These are phyloP conservation scores for Peucedramus taeniatus DNA, from an alignment of 2,113 vertebrate genomes.

Conservation along the genomic window DNA sequence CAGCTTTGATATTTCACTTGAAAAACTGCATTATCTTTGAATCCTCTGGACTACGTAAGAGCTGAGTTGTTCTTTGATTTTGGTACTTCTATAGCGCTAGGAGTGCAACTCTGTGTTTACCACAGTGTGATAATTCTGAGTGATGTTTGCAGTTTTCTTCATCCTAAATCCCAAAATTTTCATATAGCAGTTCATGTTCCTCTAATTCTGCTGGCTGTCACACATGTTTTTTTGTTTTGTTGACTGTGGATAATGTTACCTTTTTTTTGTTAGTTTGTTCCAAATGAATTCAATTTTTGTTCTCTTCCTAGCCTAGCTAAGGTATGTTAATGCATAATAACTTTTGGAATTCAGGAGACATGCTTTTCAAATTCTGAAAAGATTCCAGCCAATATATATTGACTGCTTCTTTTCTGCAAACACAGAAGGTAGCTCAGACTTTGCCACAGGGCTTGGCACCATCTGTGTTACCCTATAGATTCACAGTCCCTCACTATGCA, in stretches of 20 bases:
- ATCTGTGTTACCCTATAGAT: slow-evolving; percentile 65
- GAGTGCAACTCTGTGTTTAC: not conserved
- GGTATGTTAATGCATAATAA: slow-evolving; percentile 45
- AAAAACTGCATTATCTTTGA: not conserved
- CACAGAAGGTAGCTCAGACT: slow-evolving; percentile 55
- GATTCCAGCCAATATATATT: slow-evolving; percentile 45
- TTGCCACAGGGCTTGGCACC: slow-evolving; percentile 57
- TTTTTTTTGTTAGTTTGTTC: not conserved
- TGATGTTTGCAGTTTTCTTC: not conserved
- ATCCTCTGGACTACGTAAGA: not conserved
- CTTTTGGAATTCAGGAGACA: slow-evolving; percentile 54
- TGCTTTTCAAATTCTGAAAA: slow-evolving; percentile 44
- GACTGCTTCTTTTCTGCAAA: slow-evolving; percentile 26
- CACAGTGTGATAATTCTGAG: not conserved
- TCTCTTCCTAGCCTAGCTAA: not conserved
- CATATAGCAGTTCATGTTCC: not conserved
- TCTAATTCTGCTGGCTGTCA: not conserved
- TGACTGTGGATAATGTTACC: not conserved
- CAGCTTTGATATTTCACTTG: not conserved
- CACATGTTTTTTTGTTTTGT: not conserved
- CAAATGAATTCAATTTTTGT: not conserved
- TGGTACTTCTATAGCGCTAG: not conserved
- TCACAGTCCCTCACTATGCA: slow-evolving; percentile 56
- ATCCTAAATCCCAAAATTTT: not conserved
- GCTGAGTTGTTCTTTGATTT: not conserved